Conservation (phyloP, 2,888 invertebrate species). For the Caenorhabditis zanzibari region DNA sequence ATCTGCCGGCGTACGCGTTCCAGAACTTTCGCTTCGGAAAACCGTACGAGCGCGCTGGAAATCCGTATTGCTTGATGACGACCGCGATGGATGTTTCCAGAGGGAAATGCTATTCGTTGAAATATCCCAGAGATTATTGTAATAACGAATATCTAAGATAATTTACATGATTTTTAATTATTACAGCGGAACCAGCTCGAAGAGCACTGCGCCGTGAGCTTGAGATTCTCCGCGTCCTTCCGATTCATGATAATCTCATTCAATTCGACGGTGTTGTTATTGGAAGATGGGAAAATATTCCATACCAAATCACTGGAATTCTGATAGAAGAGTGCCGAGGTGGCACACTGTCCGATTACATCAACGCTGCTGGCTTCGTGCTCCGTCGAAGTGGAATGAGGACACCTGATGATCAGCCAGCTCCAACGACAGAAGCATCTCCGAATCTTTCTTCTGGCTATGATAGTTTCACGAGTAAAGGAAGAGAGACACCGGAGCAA, state of each 20-base stretch:
- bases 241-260: slow-evolving; percentile 23
- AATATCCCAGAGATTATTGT: slow-evolving; percentile 33
- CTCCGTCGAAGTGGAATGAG: slow-evolving; percentile 24
- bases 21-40: slow-evolving; percentile 28
- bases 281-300: slow-evolving; percentile 18
- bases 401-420: slow-evolving; percentile 11
- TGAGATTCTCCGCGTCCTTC: slow-evolving; percentile 17
- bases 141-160: no score
- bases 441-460: slow-evolving; percentile 65
- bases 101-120: slow-evolving; percentile 11
- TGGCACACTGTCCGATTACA: slow-evolving; percentile 28
- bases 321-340: slow-evolving; percentile 45
- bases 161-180: neutral
- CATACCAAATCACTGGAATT: slow-evolving; percentile 38
- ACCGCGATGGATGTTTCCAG: slow-evolving; percentile 37
- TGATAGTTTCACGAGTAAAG: slow-evolving; percentile 31
- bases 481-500: slow-evolving; percentile 6
- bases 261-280: slow-evolving; percentile 45
- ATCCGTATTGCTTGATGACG: slow-evolving; percentile 13
- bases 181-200: slow-evolving; percentile 21
- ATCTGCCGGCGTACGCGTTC: slow-evolving; percentile 4
- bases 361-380: slow-evolving; percentile 17
- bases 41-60: slow-evolving; percentile 8
- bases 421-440: slow-evolving; percentile 22
- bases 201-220: slow-evolving; percentile 32